Base-by-base conservation (phyloP, 2,113 vertebrate species). In the Zootoca vivipara region DNA sequence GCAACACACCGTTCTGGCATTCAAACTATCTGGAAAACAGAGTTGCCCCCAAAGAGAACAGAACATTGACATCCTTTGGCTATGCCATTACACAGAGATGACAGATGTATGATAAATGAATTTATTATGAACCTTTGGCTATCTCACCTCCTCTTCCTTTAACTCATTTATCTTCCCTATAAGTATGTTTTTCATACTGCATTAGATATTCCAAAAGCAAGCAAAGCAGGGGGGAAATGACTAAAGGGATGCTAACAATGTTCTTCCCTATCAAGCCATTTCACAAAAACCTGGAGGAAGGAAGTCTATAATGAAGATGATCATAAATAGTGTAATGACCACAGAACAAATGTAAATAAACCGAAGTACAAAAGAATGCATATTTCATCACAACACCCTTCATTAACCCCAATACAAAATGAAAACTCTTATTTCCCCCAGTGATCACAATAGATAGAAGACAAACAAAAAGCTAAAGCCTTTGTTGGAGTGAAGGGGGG, bases 131-230 rank as follows among this genome's bases (percentile, higher is more conserved):
- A 84, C 38, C 4, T 88, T 78, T 89, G 87, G 81, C 65, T 58
- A 84, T 69, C 56, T 42, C 83, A 16, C 67, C 64, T 81, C n/a
- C 0, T 38, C 78, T 89, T 83, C 79, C 78, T 1, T 64, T 26
- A 42, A 72, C 67, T 24, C 82, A 79, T 58, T 15, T 12, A 35
- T 22, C 26, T 88, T 82, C 20, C 18, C 7, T 2, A 13, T 35
- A 88, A 75, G 18, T 52, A 40, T 82, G 30, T 82, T 88, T 82
- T 85, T 85, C 73, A 88, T 2, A 28, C 87, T 35, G 56, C 16
- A 81, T 82, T 64, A 88, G 10, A 18, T 62, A 79, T 84, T 89
- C 35, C 4, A 1, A 90, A 89, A 86, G 87, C 18, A 87, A 88
- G 91, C 70, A 42, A 62, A 80, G 70, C 22, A 7, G 5, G 3